phyloP scores from a whole-genome alignment of 2,888 invertebrate genomes.

The Lasioglossum malachurum region DNA sequence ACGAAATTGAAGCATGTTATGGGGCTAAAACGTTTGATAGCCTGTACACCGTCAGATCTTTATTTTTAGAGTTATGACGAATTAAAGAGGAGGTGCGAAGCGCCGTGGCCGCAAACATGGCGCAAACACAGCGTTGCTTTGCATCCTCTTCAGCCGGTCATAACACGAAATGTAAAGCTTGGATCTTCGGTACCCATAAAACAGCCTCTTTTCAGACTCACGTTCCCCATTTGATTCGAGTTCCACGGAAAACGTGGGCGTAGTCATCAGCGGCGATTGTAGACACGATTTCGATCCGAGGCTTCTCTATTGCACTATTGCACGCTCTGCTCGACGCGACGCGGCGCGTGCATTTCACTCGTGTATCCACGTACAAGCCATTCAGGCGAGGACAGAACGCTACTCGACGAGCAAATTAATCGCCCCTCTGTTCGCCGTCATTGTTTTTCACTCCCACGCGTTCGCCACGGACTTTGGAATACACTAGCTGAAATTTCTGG shows the following conservation, averaged over 20 bases:
- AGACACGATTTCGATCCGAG: neutral
- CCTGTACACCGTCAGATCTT: neutral
- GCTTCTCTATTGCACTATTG: neutral
- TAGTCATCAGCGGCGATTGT: constrained; percentile 3
- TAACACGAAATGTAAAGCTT: constrained; percentile 18
- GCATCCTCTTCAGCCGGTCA: neutral
- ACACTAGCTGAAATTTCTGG: too few relatives aligned
- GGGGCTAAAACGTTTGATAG: neutral
- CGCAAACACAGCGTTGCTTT: constrained; percentile 4
- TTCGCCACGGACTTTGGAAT: constrained; percentile 9
- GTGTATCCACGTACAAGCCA: neutral
- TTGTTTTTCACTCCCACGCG: constrained; percentile 36
- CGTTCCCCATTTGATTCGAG: neutral
- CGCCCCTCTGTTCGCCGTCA: constrained; percentile 9
- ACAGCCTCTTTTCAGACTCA: neutral
- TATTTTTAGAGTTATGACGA: constrained; percentile 16
- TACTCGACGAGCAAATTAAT: constrained; percentile 43
- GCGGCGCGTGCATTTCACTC: neutral
- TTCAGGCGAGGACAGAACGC: constrained; percentile 2
- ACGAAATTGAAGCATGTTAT: neutral
- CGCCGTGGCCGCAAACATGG: neutral
- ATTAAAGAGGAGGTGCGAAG: constrained; percentile 17
- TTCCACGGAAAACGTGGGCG: neutral
- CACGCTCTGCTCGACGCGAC: neutral
- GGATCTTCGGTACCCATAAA: constrained; percentile 4